Conservation (phyloP, 92 coral and sea anemone species). For the Phenganax marumi region DNA sequence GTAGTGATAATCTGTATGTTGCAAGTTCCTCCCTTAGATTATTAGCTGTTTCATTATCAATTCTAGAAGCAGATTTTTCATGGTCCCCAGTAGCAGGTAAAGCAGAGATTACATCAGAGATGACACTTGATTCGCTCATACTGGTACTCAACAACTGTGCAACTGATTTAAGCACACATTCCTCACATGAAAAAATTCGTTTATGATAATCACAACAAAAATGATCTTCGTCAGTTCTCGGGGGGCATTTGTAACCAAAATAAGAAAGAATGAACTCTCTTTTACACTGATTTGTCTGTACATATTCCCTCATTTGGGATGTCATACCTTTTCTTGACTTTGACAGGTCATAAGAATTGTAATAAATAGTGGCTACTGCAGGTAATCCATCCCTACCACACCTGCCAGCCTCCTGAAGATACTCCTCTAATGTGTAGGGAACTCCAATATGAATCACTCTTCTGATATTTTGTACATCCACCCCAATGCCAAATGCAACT, state of each 20-base stretch:
- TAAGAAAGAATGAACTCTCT: slow-evolving; percentile 42
- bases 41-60: slow-evolving; percentile 4
- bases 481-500: slow-evolving; percentile 68
- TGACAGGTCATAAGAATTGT: slow-evolving; percentile 56
- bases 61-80: not conserved
- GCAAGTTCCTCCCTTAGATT: slow-evolving; percentile 43
- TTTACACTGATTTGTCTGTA: slow-evolving; percentile 43
- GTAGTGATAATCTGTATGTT: slow-evolving; percentile 58
- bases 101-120: slow-evolving; percentile 17
- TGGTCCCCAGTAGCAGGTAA: no score
- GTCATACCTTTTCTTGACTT: slow-evolving; percentile 41
- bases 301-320: slow-evolving; percentile 44
- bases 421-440: slow-evolving; percentile 56
- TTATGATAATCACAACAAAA: slow-evolving; percentile 58
- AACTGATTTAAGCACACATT: slow-evolving; percentile 47
- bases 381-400: slow-evolving; percentile 66
- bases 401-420: slow-evolving; percentile 64
- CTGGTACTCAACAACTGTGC: not conserved
- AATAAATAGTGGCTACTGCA: slow-evolving; percentile 50
- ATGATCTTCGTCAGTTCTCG: slow-evolving; percentile 43
- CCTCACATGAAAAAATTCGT: slow-evolving; percentile 47
- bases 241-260: slow-evolving; percentile 45
- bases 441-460: slow-evolving; percentile 65
- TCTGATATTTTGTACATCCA: slow-evolving; percentile 47
- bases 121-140: not conserved